Evolutionary conservation across 2,888 invertebrate genomes (phyloP).

Genomic region (Drepanosiphum platanoidis): DNA sequence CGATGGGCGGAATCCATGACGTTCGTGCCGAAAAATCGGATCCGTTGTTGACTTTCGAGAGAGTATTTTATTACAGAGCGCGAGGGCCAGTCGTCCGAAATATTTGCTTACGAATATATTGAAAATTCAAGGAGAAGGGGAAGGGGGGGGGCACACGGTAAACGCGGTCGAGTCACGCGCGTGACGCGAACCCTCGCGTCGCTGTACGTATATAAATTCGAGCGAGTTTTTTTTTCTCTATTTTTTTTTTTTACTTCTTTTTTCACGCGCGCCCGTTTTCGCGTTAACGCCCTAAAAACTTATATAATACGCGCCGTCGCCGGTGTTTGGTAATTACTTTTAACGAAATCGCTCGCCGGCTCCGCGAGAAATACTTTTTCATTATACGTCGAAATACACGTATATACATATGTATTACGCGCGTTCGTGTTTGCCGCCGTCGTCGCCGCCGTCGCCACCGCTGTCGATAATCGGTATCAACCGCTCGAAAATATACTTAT

Average conservation of each 20-base stretch:
- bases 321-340: slow-evolving; percentile 14
- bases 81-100: too few species aligned
- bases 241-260: too few species aligned
- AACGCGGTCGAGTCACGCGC: too few species aligned
- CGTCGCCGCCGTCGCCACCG: background rate
- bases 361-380: background rate
- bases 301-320: background rate
- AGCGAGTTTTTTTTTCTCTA: background rate
- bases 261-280: background rate
- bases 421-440: background rate
- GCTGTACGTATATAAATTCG: background rate
- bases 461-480: slow-evolving; percentile 17
- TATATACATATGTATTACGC: too few species aligned
- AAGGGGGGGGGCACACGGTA: too few species aligned
- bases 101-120: too few species aligned
- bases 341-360: background rate
- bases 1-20: too few species aligned
- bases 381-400: background rate
- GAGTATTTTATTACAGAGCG: too few species aligned
- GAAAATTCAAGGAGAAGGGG: too few species aligned
- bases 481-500: background rate
- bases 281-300: slow-evolving; percentile 5
- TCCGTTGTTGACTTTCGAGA: too few species aligned
- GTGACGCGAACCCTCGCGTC: background rate
- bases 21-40: too few species aligned